phyloP scores from a whole-genome alignment of 2,113 vertebrate genomes.

The Melanotaenia duboulayi region DNA sequence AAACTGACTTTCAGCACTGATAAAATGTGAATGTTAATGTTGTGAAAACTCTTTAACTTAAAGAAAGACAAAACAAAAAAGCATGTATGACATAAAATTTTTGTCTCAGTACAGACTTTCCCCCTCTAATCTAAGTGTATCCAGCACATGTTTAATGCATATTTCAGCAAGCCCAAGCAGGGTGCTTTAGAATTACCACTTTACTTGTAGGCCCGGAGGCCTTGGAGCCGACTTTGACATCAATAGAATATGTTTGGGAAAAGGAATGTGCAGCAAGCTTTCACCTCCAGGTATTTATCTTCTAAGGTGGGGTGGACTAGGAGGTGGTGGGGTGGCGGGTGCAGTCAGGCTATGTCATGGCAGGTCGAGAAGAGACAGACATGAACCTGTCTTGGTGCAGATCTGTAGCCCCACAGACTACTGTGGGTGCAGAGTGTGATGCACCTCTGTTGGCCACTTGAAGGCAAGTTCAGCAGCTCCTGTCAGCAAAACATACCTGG shows the following conservation, averaged over 20 bases:
- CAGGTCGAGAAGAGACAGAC: slow-evolving; percentile 76
- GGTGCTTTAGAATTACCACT: slow-evolving; percentile 91
- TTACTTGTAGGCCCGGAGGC: slow-evolving; percentile 88
- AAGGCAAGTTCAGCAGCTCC: slow-evolving; percentile 40
- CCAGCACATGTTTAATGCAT: slow-evolving; percentile 92
- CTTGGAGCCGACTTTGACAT: slow-evolving; percentile 93
- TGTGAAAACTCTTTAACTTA: slow-evolving; percentile 46
- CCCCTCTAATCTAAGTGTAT: slow-evolving; percentile 79
- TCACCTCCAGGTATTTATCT: slow-evolving; percentile 96
- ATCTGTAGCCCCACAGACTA: slow-evolving; percentile 40
- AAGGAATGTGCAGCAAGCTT: slow-evolving; percentile 95
- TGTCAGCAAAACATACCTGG: slow-evolving; percentile 40
- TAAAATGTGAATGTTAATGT: not conserved
- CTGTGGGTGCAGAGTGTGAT: slow-evolving; percentile 21
- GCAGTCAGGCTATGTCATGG: slow-evolving; percentile 79
- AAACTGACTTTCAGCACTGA: not conserved
- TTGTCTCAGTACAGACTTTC: slow-evolving; percentile 68
- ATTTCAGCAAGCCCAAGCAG: slow-evolving; percentile 96
- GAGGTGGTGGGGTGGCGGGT: slow-evolving; percentile 60
- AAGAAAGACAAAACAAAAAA: slow-evolving; percentile 32
- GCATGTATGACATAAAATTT: slow-evolving; percentile 57
- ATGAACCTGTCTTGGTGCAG: slow-evolving; percentile 65
- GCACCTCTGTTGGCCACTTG: slow-evolving; percentile 38
- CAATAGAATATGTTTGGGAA: slow-evolving; percentile 90
- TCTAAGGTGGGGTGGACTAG: slow-evolving; percentile 80